Evolutionary conservation across 2,888 invertebrate genomes (phyloP).

Genomic region (Acronicta leporina): DNA sequence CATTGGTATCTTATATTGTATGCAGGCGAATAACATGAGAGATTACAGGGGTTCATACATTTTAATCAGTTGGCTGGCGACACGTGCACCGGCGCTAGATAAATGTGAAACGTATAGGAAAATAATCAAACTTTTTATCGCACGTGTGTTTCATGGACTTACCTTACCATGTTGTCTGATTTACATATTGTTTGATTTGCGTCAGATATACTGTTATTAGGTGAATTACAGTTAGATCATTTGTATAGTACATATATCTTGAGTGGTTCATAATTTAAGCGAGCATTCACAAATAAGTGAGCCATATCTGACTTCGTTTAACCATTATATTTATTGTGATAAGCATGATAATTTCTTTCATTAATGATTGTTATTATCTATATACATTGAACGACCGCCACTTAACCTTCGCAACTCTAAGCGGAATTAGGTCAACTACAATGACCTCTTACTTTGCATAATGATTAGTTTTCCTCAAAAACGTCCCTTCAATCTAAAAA

Average conservation of each 20-base stretch:
- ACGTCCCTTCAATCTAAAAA: constrained; percentile 28
- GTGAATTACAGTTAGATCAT: constrained; percentile 17
- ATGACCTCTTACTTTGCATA: constrained; percentile 35
- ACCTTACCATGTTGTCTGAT: constrained; percentile 42
- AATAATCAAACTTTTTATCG: constrained; percentile 54
- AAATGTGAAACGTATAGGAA: constrained; percentile 41
- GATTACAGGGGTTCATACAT: constrained; percentile 50
- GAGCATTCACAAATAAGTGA: too few species aligned
- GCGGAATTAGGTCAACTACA: constrained; percentile 37
- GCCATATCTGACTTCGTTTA: too few species aligned
- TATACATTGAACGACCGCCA: constrained; percentile 1
- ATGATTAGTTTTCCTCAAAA: constrained; percentile 39
- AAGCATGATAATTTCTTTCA: background rate
- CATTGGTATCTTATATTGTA: constrained; percentile 14
- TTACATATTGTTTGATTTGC: constrained; percentile 51
- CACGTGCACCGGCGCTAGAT: constrained; percentile 46
- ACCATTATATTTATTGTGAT: background rate
- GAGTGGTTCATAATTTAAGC: background rate
- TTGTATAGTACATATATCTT: background rate
- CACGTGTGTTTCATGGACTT: constrained; percentile 44
- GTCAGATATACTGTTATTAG: constrained; percentile 33
- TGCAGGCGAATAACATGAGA: constrained; percentile 35
- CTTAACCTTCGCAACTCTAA: constrained; percentile 20
- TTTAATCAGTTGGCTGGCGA: constrained; percentile 45
- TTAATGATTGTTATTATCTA: constrained; percentile 5